A percentile compares a stretch with the other conserved stretches of the same genome.
Conservation (phyloP, 2,113 vertebrate genomes). For the Chamaetylas fuelleborni region DNA sequence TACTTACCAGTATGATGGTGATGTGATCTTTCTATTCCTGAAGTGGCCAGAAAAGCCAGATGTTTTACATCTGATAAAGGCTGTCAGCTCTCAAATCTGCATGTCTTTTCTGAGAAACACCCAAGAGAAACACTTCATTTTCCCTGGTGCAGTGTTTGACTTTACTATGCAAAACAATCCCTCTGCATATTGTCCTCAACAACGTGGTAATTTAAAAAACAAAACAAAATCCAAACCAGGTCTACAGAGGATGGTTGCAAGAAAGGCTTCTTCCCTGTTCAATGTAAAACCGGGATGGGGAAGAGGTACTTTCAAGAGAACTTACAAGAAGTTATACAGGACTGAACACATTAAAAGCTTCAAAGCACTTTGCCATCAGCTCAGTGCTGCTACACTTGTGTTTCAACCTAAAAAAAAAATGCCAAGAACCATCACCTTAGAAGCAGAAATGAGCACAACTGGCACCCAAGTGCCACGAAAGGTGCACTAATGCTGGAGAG, state of each 20-base stretch:
- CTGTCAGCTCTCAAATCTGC: neutral
- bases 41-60: neutral
- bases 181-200: neutral
- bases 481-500: neutral
- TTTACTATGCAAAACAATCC: neutral
- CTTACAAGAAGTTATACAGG: neutral
- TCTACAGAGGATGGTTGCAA: neutral
- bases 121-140: neutral
- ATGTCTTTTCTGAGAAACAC: neutral
- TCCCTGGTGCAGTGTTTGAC: neutral
- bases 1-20: neutral
- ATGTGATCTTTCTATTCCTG: neutral
- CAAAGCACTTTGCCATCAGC: neutral
- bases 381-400: neutral
- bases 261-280: neutral
- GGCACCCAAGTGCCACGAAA: neutral
- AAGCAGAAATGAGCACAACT: neutral
- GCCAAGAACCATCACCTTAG: neutral
- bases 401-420: neutral
- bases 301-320: neutral
- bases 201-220: neutral
- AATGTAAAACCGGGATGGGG: neutral
- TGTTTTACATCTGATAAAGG: neutral
- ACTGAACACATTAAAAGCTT: neutral
- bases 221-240: neutral